Conservation (phyloP, 2,113 vertebrate genomes). For the Eidolon helvum region DNA sequence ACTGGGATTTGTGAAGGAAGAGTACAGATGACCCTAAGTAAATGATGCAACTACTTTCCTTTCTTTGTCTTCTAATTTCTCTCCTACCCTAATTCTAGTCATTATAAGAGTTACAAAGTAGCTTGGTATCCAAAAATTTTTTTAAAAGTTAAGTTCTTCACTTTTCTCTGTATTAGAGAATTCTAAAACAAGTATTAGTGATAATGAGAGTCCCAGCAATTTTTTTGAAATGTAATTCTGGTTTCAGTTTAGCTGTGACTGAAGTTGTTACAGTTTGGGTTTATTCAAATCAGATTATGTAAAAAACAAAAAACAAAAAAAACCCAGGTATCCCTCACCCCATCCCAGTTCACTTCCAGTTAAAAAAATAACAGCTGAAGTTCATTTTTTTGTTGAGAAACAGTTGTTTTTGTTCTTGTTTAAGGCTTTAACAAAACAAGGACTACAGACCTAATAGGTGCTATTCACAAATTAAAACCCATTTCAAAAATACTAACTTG, state of each 20-base stretch:
- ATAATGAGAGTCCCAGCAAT: neutral
- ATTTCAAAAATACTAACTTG: neutral
- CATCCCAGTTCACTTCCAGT: neutral
- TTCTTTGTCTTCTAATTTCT: slow-evolving; percentile 16
- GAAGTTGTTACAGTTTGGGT: neutral
- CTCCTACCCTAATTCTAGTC: neutral
- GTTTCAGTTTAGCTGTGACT: neutral
- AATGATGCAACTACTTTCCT: slow-evolving; percentile 29
- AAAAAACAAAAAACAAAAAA: neutral
- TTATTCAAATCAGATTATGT: neutral
- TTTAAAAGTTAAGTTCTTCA: slow-evolving; percentile 4
- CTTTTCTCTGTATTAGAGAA: slow-evolving; percentile 6
- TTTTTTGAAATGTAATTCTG: slow-evolving; percentile 21
- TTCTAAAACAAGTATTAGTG: neutral
- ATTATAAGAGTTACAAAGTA: slow-evolving; percentile 20
- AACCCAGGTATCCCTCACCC: neutral
- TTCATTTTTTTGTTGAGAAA: neutral
- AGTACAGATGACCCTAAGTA: neutral
- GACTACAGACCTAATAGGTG: neutral
- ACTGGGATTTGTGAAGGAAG: slow-evolving; percentile 19
- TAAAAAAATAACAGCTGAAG: slow-evolving; percentile 11
- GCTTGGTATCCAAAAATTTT: neutral
- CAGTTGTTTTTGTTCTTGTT: neutral
- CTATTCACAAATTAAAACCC: neutral
- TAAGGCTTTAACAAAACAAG: slow-evolving; percentile 2